These are phyloP conservation scores for Mesocricetus auratus DNA, from an alignment of 2,113 vertebrate species.

Conservation along the genomic window DNA sequence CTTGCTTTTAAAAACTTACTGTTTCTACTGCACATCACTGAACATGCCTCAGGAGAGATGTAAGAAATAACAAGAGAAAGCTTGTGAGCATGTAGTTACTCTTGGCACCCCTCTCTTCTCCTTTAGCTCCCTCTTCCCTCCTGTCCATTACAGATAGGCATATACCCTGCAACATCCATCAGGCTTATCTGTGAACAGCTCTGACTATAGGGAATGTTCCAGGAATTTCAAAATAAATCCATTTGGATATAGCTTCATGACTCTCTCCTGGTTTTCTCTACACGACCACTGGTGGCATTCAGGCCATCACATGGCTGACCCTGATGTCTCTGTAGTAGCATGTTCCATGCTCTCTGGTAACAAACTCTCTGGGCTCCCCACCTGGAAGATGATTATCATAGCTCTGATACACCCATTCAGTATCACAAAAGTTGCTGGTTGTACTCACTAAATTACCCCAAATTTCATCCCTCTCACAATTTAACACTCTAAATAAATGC, in stretches of 20 bases:
- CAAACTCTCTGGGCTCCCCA: not conserved
- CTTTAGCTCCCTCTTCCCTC: not conserved
- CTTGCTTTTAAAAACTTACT: not conserved
- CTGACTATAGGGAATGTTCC: not conserved
- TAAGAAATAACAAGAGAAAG: not conserved
- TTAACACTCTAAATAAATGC: slow-evolving; percentile 49
- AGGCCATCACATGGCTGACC: not conserved
- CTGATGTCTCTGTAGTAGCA: not conserved
- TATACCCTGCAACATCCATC: not conserved
- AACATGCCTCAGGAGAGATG: not conserved
- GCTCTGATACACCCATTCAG: not conserved
- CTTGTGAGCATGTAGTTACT: not conserved
- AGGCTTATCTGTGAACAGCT: not conserved
- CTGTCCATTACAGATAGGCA: not conserved
- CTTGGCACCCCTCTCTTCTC: not conserved
- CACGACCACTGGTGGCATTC: not conserved
- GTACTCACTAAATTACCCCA: slow-evolving; percentile 12
- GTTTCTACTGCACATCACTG: not conserved
- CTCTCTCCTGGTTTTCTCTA: not conserved
- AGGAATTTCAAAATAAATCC: slow-evolving; percentile 35
- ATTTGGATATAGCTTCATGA: not conserved
- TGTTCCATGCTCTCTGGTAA: not conserved
- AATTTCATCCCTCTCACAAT: slow-evolving; percentile 10
- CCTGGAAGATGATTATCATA: not conserved
- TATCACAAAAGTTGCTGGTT: slow-evolving; percentile 16